phyloP scores from a whole-genome alignment of 1,140 invertebrate genomes.

The Lordiphosa mommai region DNA sequence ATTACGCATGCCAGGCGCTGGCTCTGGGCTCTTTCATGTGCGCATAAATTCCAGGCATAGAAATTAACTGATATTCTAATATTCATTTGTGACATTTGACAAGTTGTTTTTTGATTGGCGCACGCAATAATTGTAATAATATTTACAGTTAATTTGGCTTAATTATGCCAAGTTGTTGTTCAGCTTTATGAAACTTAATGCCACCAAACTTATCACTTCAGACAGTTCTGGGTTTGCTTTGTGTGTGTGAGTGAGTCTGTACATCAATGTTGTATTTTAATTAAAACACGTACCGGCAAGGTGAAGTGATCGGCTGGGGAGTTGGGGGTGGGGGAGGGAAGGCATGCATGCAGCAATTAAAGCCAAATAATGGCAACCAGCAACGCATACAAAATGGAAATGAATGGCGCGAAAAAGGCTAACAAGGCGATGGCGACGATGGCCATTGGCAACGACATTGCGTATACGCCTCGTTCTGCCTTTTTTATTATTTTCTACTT shows the following conservation, averaged over 20 bases:
- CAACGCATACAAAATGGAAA: constrained; percentile 72
- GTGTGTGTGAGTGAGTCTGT: background rate
- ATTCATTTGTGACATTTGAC: constrained; percentile 56
- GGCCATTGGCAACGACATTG: constrained; percentile 42
- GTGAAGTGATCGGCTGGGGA: background rate
- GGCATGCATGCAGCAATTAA: constrained; percentile 69
- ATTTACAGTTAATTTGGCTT: constrained; percentile 64
- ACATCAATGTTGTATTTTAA: constrained; percentile 59
- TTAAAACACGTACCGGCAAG: constrained; percentile 60
- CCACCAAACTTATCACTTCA: constrained; percentile 50
- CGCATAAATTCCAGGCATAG: constrained; percentile 51
- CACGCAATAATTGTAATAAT: constrained; percentile 57
- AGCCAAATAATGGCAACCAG: constrained; percentile 71
- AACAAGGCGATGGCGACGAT: constrained; percentile 54
- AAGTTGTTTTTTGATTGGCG: constrained; percentile 69
- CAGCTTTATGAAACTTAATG: constrained; percentile 50
- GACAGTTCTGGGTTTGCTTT: background rate
- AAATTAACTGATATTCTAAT: constrained; percentile 34
- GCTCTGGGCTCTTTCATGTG: constrained; percentile 18
- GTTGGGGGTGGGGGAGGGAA: constrained; percentile 1
- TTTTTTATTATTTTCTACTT: constrained; percentile 64
- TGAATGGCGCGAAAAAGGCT: constrained; percentile 61
- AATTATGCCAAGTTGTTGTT: constrained; percentile 39
- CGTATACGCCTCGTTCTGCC: constrained; percentile 54
- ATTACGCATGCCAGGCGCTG: constrained; percentile 42